These are phyloP conservation scores for Phymatocera aterrima DNA, from an alignment of 2,888 invertebrate species.

Conservation along the genomic window DNA sequence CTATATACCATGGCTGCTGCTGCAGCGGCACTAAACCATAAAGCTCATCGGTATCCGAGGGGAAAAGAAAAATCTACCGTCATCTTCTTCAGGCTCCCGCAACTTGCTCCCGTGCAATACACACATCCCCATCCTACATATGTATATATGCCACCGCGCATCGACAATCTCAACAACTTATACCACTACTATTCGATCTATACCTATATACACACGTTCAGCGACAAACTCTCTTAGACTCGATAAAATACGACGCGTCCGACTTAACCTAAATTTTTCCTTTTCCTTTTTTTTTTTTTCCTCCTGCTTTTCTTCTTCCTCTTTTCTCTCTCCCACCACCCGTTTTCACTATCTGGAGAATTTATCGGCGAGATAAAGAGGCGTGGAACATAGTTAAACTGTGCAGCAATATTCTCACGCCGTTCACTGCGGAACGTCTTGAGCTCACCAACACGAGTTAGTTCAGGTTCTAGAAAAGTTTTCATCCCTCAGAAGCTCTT, in stretches of 20 bases:
- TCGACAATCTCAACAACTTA: slow-evolving; percentile 45
- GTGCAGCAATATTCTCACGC: slow-evolving; percentile 33
- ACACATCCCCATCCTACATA: slow-evolving; percentile 9
- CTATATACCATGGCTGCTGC: too few species aligned
- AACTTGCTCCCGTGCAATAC: background rate
- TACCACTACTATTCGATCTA: too few species aligned
- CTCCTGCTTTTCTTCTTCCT: slow-evolving; percentile 51
- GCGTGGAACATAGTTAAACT: slow-evolving; percentile 45
- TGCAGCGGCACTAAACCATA: slow-evolving; percentile 20
- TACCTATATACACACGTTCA: too few species aligned
- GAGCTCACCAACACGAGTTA: background rate
- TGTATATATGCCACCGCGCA: slow-evolving; percentile 48
- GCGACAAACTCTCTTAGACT: slow-evolving; percentile 46
- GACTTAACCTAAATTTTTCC: slow-evolving; percentile 65
- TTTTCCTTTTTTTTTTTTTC: background rate
- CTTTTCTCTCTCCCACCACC: slow-evolving; percentile 37
- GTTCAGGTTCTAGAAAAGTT: slow-evolving; percentile 2
- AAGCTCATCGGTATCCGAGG: slow-evolving; percentile 35
- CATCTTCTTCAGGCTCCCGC: slow-evolving; percentile 15
- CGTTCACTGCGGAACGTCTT: background rate
- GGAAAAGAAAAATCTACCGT: slow-evolving; percentile 21
- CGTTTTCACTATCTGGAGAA: slow-evolving; percentile 57
- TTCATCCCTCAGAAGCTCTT: background rate
- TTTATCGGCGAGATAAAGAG: slow-evolving; percentile 60
- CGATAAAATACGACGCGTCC: slow-evolving; percentile 59